Evolutionary conservation across 2,113 vertebrate species (phyloP).

Genomic region (Ia io): DNA sequence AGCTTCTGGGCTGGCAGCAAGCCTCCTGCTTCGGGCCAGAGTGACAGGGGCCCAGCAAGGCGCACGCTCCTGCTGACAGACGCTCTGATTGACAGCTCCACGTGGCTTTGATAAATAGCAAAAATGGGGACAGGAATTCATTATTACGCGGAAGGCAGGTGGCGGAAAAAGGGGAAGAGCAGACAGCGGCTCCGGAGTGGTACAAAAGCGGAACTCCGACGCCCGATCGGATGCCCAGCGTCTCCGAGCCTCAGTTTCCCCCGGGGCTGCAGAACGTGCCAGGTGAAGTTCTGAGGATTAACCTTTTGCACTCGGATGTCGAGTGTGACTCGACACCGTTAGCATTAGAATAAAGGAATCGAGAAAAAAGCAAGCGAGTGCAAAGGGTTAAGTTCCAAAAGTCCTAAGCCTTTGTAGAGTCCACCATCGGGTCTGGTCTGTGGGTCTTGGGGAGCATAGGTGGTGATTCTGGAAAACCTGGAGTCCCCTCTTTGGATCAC

Average conservation of each 20-base stretch:
- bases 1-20: not conserved
- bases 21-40: not conserved
- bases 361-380: too few species aligned
- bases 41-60: not conserved
- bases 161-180: not conserved
- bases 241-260: not conserved
- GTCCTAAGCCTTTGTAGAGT: not conserved
- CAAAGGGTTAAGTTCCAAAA: not conserved
- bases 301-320: too few species aligned
- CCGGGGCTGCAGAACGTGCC: not conserved
- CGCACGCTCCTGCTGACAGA: not conserved
- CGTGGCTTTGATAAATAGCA: slow-evolving; percentile 35
- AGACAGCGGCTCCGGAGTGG: not conserved
- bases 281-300: not conserved
- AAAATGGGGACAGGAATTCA: slow-evolving; percentile 22
- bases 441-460: not conserved
- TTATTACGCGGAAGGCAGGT: slow-evolving; percentile 49
- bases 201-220: not conserved
- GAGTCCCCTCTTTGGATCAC: rapidly evolving
- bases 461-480: not conserved
- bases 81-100: slow-evolving; percentile 21
- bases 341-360: too few species aligned
- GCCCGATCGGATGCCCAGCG: rapidly evolving
- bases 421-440: not conserved
- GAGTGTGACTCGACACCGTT: too few species aligned